phyloP scores from a whole-genome alignment of 2,113 vertebrate species.

The Baryphthengus martii region DNA sequence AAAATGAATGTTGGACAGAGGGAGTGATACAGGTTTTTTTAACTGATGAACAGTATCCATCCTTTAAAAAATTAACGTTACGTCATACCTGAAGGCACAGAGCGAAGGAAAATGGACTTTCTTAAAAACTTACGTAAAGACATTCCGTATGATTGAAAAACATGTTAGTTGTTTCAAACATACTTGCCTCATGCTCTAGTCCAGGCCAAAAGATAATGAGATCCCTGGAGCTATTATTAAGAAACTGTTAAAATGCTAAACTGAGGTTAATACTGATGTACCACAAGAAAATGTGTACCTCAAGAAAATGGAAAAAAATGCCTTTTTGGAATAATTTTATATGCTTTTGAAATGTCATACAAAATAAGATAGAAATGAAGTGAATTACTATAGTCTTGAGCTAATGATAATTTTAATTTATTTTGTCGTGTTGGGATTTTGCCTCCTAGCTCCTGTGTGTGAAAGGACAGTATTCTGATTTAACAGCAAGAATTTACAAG shows the following conservation, averaged over 20 bases:
- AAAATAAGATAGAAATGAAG: not conserved
- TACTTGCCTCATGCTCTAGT: not conserved
- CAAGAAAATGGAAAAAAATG: not conserved
- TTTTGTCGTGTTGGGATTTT: not conserved
- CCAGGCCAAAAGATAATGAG: constrained; percentile 12
- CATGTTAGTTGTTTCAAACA: not conserved
- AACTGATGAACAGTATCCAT: not conserved
- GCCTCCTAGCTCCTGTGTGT: not conserved
- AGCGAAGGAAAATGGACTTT: not conserved
- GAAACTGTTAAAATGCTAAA: constrained; percentile 1
- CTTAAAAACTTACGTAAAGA: not conserved
- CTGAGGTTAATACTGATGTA: not conserved
- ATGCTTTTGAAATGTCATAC: not conserved
- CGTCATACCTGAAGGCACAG: not conserved
- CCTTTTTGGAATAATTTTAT: not conserved
- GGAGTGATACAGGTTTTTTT: not conserved
- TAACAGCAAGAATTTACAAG: not conserved
- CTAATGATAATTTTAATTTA: not conserved
- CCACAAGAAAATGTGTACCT: not conserved
- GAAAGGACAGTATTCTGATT: not conserved
- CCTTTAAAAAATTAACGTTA: not conserved
- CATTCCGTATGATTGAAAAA: not conserved
- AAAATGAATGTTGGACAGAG: not conserved
- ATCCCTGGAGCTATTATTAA: not conserved
- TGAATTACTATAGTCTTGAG: not conserved